A percentile compares a stretch with the other conserved stretches of the same genome.
phyloP scores from a whole-genome alignment of 2,888 invertebrate species.

The Ganaspis brasiliensis region DNA sequence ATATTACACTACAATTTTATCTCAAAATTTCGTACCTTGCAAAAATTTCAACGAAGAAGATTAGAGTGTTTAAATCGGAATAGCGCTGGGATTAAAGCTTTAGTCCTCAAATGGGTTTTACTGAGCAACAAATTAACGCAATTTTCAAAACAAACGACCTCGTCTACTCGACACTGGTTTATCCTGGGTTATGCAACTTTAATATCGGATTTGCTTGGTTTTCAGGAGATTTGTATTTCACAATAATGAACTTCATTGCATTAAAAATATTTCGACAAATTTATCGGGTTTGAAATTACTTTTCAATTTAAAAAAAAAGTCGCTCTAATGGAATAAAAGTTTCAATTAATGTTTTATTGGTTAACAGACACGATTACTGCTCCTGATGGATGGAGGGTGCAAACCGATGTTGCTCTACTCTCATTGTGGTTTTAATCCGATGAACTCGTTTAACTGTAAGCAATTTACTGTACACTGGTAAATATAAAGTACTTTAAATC shows the following conservation, averaged over 20 bases:
- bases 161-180: slow-evolving; percentile 41
- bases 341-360: not conserved
- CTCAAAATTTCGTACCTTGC: not conserved
- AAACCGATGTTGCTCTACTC: slow-evolving; percentile 4
- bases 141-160: slow-evolving; percentile 76
- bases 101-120: slow-evolving; percentile 77
- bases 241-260: not conserved
- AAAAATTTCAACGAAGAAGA: slow-evolving; percentile 10
- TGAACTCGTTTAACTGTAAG: slow-evolving; percentile 3
- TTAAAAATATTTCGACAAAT: slow-evolving; percentile 2
- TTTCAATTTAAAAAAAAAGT: not conserved
- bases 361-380: not conserved
- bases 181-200: slow-evolving; percentile 16
- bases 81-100: slow-evolving; percentile 77
- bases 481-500: slow-evolving; percentile 15
- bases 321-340: not conserved
- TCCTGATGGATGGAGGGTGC: slow-evolving; percentile 8
- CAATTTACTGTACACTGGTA: slow-evolving; percentile 3
- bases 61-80: slow-evolving; percentile 71
- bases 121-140: slow-evolving; percentile 77
- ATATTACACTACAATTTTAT: not conserved
- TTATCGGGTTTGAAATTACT: not conserved
- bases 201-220: slow-evolving; percentile 29
- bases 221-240: slow-evolving; percentile 17
- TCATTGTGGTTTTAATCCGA: slow-evolving; percentile 15